Evolutionary conservation across 2,797 vertebrate genomes (phyloP).

Genomic region (Acanthis flammea): DNA sequence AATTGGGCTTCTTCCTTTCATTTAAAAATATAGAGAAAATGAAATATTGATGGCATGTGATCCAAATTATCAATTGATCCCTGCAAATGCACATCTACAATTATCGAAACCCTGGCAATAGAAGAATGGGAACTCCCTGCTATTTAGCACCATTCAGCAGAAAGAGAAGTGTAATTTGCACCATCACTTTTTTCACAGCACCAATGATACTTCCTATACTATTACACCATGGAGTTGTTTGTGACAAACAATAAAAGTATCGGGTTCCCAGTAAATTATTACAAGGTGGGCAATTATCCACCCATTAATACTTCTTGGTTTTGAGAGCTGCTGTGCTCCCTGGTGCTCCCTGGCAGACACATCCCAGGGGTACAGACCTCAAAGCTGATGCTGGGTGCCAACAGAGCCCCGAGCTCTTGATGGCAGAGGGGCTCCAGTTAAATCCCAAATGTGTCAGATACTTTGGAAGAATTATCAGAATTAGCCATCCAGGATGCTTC

Average conservation of each 20-base stretch:
- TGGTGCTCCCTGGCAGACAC: neutral
- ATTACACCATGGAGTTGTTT: neutral
- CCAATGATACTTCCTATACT: constrained; percentile 29
- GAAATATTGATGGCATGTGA: constrained; percentile 42
- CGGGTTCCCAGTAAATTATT: constrained; percentile 28
- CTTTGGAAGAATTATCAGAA: neutral
- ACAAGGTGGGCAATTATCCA: constrained; percentile 18
- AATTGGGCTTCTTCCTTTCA: constrained; percentile 50
- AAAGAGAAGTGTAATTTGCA: constrained; percentile 51
- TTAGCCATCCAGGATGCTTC: neutral
- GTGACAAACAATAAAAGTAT: constrained; percentile 41
- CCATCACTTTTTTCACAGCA: constrained; percentile 50
- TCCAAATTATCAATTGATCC: constrained; percentile 69
- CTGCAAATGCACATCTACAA: constrained; percentile 43
- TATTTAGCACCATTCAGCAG: constrained; percentile 47
- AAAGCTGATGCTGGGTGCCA: neutral
- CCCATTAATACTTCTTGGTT: neutral
- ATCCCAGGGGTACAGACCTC: neutral
- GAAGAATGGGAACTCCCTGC: constrained; percentile 30
- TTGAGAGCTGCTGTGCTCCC: neutral
- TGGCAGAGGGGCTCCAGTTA: neutral
- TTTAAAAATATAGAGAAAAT: constrained; percentile 67
- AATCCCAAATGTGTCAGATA: neutral
- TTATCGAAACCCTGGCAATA: constrained; percentile 56
- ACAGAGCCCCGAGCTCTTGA: accelerated